These are phyloP conservation scores for Euproctis similis DNA, from an alignment of 2,888 invertebrate genomes.

Conservation along the genomic window DNA sequence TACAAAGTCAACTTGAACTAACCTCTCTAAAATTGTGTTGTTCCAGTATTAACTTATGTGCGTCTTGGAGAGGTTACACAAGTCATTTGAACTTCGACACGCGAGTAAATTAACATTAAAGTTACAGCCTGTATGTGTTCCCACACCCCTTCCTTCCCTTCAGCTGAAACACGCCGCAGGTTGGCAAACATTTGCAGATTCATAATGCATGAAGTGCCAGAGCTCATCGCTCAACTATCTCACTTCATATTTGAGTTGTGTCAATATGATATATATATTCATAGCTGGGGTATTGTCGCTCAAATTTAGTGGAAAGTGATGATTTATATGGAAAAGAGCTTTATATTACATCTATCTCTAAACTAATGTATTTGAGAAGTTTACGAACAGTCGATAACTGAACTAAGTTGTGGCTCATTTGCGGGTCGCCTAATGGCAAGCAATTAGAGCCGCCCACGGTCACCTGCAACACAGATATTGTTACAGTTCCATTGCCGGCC, in stretches of 20 bases:
- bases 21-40: conserved; percentile 2
- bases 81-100: conserved; percentile 20
- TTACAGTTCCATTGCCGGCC: too few species aligned
- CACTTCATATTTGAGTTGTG: conserved; percentile 17
- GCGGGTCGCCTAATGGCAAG: too few species aligned
- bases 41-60: conserved; percentile 24
- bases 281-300: too few species aligned
- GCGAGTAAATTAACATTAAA: conserved; percentile 29
- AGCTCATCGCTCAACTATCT: conserved; percentile 21
- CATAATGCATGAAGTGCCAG: conserved; percentile 31
- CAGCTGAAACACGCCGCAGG: conserved; percentile 15
- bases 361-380: too few species aligned
- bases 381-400: too few species aligned
- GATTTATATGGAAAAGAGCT: too few species aligned
- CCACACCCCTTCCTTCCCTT: not conserved
- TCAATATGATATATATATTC: conserved; percentile 26
- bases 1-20: too few species aligned
- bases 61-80: conserved; percentile 17
- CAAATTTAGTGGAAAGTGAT: too few species aligned
- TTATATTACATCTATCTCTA: too few species aligned
- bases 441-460: too few species aligned
- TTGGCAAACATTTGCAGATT: conserved; percentile 27
- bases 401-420: too few species aligned
- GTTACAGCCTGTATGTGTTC: conserved; percentile 13
- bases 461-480: too few species aligned